A percentile compares a stretch with the other conserved stretches of the same genome.
phyloP scores from a whole-genome alignment of 2,113 vertebrate species.

The Morone chrysops region DNA sequence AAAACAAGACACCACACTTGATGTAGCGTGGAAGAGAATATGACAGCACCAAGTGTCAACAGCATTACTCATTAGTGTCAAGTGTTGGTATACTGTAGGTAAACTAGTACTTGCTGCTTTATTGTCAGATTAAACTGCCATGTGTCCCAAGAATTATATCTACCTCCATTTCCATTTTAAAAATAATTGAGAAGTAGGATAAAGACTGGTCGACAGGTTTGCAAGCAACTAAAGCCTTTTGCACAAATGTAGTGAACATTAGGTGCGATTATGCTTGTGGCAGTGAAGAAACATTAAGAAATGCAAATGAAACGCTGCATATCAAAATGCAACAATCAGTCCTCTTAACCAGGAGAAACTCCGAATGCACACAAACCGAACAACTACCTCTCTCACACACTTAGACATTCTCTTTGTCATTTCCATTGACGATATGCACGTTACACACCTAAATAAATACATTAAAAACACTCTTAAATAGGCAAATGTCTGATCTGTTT shows the following conservation, averaged over 20 bases:
- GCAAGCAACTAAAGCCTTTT: constrained; percentile 20
- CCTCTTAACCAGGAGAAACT: constrained; percentile 23
- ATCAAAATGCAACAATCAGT: constrained; percentile 46
- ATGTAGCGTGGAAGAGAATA: constrained; percentile 36
- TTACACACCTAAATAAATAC: constrained; percentile 70
- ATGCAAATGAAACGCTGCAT: constrained; percentile 49
- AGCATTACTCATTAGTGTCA: constrained; percentile 53
- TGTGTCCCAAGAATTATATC: neutral
- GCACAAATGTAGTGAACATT: constrained; percentile 37
- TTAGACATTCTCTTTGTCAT: constrained; percentile 63
- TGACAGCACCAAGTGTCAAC: constrained; percentile 67
- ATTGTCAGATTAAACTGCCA: constrained; percentile 2
- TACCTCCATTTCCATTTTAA: constrained; percentile 3
- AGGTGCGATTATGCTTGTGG: constrained; percentile 60
- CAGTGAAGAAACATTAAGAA: constrained; percentile 71
- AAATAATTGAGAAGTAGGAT: neutral
- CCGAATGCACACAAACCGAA: constrained; percentile 35
- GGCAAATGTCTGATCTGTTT: constrained; percentile 48
- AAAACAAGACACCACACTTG: constrained; percentile 45
- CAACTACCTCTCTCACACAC: constrained; percentile 31
- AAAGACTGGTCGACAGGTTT: constrained; percentile 28
- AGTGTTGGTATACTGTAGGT: constrained; percentile 44
- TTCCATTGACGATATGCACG: constrained; percentile 54
- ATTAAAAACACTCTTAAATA: constrained; percentile 71
- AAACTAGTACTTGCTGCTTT: constrained; percentile 33